Base-by-base conservation (phyloP, 1,140 invertebrate species). In the Drosophila sturtevanti region DNA sequence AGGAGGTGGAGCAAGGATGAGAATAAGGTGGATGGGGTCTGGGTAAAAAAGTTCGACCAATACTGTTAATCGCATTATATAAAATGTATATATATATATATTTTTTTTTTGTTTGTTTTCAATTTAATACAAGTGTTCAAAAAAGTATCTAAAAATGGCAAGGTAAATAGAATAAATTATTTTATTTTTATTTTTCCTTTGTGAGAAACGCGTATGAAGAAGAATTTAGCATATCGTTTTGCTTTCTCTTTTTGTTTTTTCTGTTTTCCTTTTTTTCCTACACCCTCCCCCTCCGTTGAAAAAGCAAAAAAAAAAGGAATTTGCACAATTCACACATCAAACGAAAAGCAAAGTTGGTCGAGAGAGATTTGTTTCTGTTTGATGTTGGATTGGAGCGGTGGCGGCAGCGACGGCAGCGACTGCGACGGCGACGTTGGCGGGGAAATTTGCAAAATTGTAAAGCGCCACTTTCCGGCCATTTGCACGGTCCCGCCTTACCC, bases 361-460 rank as follows among this genome's bases (percentile, higher is more conserved):
- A 27, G 67, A 61, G 63, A 69, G 51, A 58, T 41, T 79, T 87
- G 41, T 48, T 68, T 89, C 72, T 79, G 79, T 87, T 87, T 87
- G 82, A 87, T 84, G 84, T 87, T 89, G 82, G 70, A 6, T 7
- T 31, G 27, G 1, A 31, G 27, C 27, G 27, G 27, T 6, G 27
- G 27, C 27, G 27, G 7, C 27, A 6, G 27, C 27, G 0, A 31
- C 27, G 27, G 67, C 60, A 64, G 38, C 58, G 71, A n/a, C n/a
- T n/a, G n/a, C n/a, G n/a, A n/a, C n/a, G n/a, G n/a, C n/a, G n/a
- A n/a, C n/a, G 38, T 68, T 56, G 63, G 48, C 55, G 72, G 76
- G 84, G 85, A 80, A 87, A 89, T 89, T 87, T 89, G 82, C 68
- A 72, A 87, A 89, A 87, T 84, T 84, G 79, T 86, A 73, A 79